A percentile compares a stretch with the other conserved stretches of the same genome.
phyloP scores from a whole-genome alignment of 2,888 invertebrate species.

The Brenthis hecate region DNA sequence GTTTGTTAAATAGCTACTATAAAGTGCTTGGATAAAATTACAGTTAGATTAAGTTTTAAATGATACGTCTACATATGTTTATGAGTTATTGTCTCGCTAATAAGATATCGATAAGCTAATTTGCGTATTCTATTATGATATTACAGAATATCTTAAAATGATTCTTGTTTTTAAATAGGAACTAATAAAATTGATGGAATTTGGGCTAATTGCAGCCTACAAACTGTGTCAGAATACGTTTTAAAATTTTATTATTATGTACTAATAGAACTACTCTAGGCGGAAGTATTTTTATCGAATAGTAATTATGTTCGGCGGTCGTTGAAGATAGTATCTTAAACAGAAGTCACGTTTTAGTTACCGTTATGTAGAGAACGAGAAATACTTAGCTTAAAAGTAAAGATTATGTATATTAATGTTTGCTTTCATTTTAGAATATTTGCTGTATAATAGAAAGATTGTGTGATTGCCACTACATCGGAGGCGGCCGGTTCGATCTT shows the following conservation, averaged over 20 bases:
- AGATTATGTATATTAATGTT: conserved; percentile 11
- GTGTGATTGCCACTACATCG: too few species aligned
- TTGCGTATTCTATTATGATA: too few species aligned
- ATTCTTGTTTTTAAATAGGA: conserved; percentile 3
- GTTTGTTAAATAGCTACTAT: not conserved
- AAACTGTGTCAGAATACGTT: conserved; percentile 14
- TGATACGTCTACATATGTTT: too few species aligned
- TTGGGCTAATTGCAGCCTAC: conserved; percentile 1
- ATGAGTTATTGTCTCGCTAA: too few species aligned
- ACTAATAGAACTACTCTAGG: not conserved
- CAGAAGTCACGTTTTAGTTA: conserved; percentile 45
- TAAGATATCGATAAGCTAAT: too few species aligned
- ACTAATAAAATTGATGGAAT: conserved; percentile 9
- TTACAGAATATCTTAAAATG: too few species aligned
- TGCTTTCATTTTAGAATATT: conserved; percentile 3
- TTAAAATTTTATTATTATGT: conserved; percentile 1
- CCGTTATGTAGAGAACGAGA: conserved; percentile 43
- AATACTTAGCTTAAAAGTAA: not conserved
- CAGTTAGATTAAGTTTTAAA: not conserved
- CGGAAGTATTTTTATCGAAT: conserved; percentile 27
- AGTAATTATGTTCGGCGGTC: conserved; percentile 30
- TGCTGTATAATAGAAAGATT: not conserved
- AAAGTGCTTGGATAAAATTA: not conserved
- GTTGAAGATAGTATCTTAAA: conserved; percentile 43
- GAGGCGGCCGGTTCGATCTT: too few species aligned